Percentiles rank a stretch among this genome's conserved stretches.
phyloP scores from a whole-genome alignment of 2,888 invertebrate genomes.

The Coremacera marginata region DNA sequence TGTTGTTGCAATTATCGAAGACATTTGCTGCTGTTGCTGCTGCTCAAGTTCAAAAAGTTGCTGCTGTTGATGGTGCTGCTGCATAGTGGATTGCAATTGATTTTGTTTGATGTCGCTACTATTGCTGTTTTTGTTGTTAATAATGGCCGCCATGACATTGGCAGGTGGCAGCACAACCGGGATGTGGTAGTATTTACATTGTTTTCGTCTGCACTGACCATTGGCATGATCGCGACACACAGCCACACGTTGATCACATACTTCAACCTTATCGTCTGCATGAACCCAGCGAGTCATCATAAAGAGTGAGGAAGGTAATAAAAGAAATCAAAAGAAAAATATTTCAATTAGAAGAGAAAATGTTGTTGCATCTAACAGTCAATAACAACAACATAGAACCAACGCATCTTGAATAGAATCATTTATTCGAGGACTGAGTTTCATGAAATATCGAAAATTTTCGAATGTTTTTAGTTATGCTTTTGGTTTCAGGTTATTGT shows the following conservation, averaged over 20 bases:
- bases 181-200: constrained; percentile 98
- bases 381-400: too few relatives aligned
- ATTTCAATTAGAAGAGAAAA: constrained; percentile 49
- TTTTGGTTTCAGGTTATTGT: too few relatives aligned
- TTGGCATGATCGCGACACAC: constrained; percentile 96
- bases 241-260: constrained; percentile 94
- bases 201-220: constrained; percentile 91
- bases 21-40: constrained; percentile 47
- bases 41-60: constrained; percentile 52
- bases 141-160: constrained; percentile 77
- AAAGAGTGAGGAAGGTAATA: not conserved
- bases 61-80: constrained; percentile 48
- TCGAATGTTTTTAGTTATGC: too few relatives aligned
- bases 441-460: too few relatives aligned
- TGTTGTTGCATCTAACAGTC: constrained; percentile 29
- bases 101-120: constrained; percentile 43
- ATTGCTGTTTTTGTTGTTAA: constrained; percentile 61
- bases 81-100: constrained; percentile 45
- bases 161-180: constrained; percentile 90
- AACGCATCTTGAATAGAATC: too few relatives aligned
- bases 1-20: constrained; percentile 43
- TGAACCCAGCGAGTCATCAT: not conserved
- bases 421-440: too few relatives aligned
- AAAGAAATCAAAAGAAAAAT: constrained; percentile 8
- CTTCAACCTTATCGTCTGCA: constrained; percentile 93